Evolutionary conservation across 2,888 invertebrate genomes (phyloP), one percentile per base, ranked within the genome.

Genomic region (Notocelia uddmanniana): DNA sequence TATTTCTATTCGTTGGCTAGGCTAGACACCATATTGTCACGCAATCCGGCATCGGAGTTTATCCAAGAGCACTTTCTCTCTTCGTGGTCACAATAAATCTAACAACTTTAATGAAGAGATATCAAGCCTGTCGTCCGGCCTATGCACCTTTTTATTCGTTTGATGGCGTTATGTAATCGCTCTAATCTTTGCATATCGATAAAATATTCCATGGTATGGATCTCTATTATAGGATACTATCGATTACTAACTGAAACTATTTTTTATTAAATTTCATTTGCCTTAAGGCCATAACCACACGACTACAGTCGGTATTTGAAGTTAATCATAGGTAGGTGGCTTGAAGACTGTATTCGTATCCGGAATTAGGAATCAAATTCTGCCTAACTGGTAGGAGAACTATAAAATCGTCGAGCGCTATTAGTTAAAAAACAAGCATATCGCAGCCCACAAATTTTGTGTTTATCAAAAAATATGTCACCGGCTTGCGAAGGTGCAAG

Each of bases 41-140:
- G 60, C 68, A 72, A 60, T 67, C 21, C 55, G 19, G 50, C 55
- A 26, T 55, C 67, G 67, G 18, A 60, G 21, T 68, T 72, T 62
- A 72, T 72, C 67, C 48, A 62, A 50, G 55, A 62, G 50, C 68
- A 68, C 68, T 68, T 72, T 68, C 72, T 68, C 72, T 68, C 34
- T 48, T 58, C 58, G 66, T 45, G 66, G 62, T 48, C 55, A 62
- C 69, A 69, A 69, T 69, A 69, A 69, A 69, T 63, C 62, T 62
- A 69, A 69, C 45, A 69, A 69, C 52, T 68, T 60, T 60, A 60
- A 54, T 68, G 60, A 60, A 68, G 68, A 68, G 59, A 69, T 69
- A 69, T 69, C 69, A 54, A 62, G 62, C 31, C 13, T 41, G 45
- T 54, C 54, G 55, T 48, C 34, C 63, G n/a, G 62, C 18, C 37